These are phyloP conservation scores for Lacerta viridis DNA, from an alignment of 2,797 vertebrate genomes.

Conservation along the genomic window DNA sequence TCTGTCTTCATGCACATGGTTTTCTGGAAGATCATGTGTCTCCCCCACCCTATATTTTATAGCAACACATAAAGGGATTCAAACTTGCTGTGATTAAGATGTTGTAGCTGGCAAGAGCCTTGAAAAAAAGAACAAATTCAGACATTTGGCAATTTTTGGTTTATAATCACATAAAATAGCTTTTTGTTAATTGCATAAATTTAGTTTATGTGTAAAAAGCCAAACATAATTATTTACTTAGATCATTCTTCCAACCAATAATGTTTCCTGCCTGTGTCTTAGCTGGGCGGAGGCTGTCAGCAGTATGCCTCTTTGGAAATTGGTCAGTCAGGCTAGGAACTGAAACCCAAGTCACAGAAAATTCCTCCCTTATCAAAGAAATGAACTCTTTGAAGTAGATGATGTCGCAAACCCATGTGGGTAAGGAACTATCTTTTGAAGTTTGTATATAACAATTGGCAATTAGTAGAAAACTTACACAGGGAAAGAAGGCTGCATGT, in stretches of 20 bases:
- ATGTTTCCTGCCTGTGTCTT: neutral
- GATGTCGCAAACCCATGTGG: neutral
- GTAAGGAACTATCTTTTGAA: slow-evolving; percentile 22
- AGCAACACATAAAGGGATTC: neutral
- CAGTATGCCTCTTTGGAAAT: neutral
- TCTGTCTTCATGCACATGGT: neutral
- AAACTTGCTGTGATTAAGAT: neutral
- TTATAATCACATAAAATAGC: neutral
- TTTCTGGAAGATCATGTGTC: neutral
- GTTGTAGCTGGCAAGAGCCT: neutral
- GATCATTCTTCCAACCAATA: neutral
- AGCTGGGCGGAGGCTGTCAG: neutral
- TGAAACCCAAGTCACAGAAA: slow-evolving; percentile 16
- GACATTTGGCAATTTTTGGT: neutral
- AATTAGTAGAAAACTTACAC: slow-evolving; percentile 14
- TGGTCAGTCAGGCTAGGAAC: neutral
- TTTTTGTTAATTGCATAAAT: neutral
- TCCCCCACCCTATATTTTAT: neutral
- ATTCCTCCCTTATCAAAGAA: slow-evolving; percentile 11
- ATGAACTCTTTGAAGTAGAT: slow-evolving; percentile 25
- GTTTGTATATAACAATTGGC: slow-evolving; percentile 16
- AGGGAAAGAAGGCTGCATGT: slow-evolving; percentile 16
- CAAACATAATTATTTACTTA: neutral
- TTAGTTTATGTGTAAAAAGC: neutral
- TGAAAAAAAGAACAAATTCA: neutral